phyloP scores from a whole-genome alignment of 2,888 invertebrate species.

The Himalopsyche japonica region DNA sequence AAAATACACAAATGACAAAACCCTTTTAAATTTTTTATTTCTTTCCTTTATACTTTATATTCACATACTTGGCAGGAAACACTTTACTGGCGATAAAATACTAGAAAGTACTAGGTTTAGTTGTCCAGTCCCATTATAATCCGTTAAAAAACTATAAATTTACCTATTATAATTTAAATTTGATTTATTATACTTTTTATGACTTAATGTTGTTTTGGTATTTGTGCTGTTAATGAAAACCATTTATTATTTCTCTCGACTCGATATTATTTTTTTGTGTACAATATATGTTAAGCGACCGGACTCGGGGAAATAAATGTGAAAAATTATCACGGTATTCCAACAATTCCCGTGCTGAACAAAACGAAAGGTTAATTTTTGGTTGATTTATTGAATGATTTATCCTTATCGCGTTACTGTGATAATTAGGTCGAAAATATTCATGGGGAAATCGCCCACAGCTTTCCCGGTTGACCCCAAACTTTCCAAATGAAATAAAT shows the following conservation, averaged over 20 bases:
- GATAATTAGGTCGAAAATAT: constrained; percentile 1
- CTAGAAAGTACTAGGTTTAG: neutral
- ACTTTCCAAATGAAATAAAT: no score
- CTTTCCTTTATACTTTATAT: no score
- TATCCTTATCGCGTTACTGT: neutral
- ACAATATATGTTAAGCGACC: neutral
- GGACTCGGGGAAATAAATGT: neutral
- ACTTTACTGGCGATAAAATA: no score
- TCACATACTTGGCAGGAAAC: no score
- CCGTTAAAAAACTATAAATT: neutral
- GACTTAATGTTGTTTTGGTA: neutral
- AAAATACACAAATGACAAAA: no score
- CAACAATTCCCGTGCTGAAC: neutral
- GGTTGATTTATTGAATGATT: constrained; percentile 1
- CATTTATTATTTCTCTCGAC: neutral
- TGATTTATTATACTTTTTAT: neutral
- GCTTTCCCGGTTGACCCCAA: neutral
- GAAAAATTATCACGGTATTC: neutral
- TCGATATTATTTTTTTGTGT: neutral
- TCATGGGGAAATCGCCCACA: neutral
- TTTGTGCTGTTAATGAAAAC: neutral
- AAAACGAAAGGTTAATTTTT: neutral
- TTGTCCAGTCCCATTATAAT: neutral
- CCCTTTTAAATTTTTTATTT: no score
- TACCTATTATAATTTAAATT: neutral